Conservation (phyloP, 2,888 invertebrate genomes). For the Bombylius major region DNA sequence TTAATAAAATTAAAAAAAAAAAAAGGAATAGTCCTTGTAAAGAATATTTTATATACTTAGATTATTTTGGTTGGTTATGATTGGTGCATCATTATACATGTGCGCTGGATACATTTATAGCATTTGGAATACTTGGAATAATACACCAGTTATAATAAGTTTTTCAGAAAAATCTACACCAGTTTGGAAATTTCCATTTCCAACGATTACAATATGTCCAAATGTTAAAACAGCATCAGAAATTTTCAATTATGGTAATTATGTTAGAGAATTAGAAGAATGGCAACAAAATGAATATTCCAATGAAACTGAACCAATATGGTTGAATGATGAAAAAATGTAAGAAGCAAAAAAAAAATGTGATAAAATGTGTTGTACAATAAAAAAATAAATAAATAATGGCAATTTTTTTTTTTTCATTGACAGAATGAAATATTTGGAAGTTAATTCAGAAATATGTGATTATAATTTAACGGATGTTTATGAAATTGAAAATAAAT, state of each 20-base stretch:
- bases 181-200: slow-evolving; percentile 47
- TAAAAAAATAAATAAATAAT: too few relatives aligned
- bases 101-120: slow-evolving; percentile 47
- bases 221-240: slow-evolving; percentile 44
- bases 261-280: neutral
- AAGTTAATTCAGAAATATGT: slow-evolving; percentile 29
- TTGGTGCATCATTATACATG: slow-evolving; percentile 45
- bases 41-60: slow-evolving; percentile 29
- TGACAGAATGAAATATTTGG: slow-evolving; percentile 19
- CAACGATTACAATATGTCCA: slow-evolving; percentile 52
- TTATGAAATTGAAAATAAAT: slow-evolving; percentile 17
- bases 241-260: slow-evolving; percentile 1
- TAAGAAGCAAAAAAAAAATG: neutral
- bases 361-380: too few relatives aligned
- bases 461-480: slow-evolving; percentile 23
- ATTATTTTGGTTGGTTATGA: slow-evolving; percentile 51
- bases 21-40: too few relatives aligned
- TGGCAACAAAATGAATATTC: neutral
- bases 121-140: slow-evolving; percentile 57
- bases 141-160: slow-evolving; percentile 59
- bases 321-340: neutral
- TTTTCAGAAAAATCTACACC: slow-evolving; percentile 59
- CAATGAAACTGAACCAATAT: neutral
- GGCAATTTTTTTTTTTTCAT: too few relatives aligned
- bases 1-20: too few relatives aligned